Base-by-base conservation (phyloP, 2,888 invertebrate genomes). In the Synanthedon myopaeformis region DNA sequence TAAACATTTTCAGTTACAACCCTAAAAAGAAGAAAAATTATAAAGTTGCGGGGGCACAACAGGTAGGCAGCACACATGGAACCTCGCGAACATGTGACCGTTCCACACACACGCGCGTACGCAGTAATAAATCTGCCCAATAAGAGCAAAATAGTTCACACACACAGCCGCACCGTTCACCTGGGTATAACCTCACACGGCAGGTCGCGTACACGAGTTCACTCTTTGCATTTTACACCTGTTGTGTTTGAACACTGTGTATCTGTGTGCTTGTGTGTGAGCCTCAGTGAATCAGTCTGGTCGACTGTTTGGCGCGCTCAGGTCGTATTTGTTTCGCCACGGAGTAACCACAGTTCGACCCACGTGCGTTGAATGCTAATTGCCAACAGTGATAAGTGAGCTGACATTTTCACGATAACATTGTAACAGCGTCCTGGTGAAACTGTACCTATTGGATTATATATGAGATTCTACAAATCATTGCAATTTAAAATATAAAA, bases 131-230 rank as follows among this genome's bases (percentile, higher is more conserved):
- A 85, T 83, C 82, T 75, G 77, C 72, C 70, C 70, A 74, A 76
- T 78, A 77, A 80, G 80, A 74, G 74, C 79, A 79, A 82, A 83
- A 81, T 84, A 67, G 82, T 83, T 60, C 82, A 85, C 85, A 65
- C 78, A 79, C 76, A 75, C 66, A 59, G 63, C 13, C 51, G 54
- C 55, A 55, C 58, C 57, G 65, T 63, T 76, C 79, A 78, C 77
- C 77, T 71, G 76, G 73, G 79, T 81, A 35, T 35, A 81, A 82
- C 82, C 80, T 80, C 79, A 35, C 35, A 35, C 78, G 64, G 58
- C 78, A 74, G 82, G 81, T 80, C 77, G 77, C 65, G 63, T 72
- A 67, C 73, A 73, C 10, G 35, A 76, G 79, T 77, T 72, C 74
- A 74, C 64, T 69, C 76, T 72, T 71, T 73, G 77, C 79, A 76